A percentile compares a stretch with the other conserved stretches of the same genome.
Evolutionary conservation across 1,140 invertebrate species (phyloP).

Genomic region (Acromyrmex heyeri): DNA sequence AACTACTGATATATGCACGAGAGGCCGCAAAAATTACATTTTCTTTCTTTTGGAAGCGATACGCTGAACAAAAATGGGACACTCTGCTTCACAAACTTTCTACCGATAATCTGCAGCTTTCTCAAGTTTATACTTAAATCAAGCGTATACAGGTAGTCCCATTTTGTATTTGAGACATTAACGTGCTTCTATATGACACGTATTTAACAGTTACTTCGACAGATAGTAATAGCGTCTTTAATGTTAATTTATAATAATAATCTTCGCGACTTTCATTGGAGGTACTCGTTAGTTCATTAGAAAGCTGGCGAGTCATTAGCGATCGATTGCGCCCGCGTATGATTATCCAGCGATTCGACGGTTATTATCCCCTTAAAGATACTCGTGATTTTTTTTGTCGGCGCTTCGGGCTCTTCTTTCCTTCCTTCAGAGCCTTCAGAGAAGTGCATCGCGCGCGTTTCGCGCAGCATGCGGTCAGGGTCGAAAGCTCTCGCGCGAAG

Average conservation of each 20-base stretch:
- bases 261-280: neutral
- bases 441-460: neutral
- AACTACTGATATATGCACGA: constrained; percentile 16
- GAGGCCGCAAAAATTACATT: constrained; percentile 20
- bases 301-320: constrained; percentile 39
- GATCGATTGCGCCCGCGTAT: constrained; percentile 14
- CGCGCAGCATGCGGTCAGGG: constrained; percentile 31
- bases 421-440: neutral
- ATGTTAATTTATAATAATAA: constrained; percentile 39
- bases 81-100: constrained; percentile 26
- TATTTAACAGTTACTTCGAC: constrained; percentile 8
- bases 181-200: no score
- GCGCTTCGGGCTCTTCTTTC: neutral
- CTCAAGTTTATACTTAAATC: constrained; percentile 11
- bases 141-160: neutral
- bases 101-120: constrained; percentile 35
- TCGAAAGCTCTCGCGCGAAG: constrained; percentile 42
- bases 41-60: constrained; percentile 11
- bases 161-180: neutral
- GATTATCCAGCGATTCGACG: constrained; percentile 19
- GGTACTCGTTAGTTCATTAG: neutral
- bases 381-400: constrained; percentile 10
- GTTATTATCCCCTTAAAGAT: constrained; percentile 2
- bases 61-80: constrained; percentile 14
- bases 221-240: constrained; percentile 20